Evolutionary conservation across 2,113 vertebrate genomes (phyloP).

Genomic region (Pseudopodoces humilis): DNA sequence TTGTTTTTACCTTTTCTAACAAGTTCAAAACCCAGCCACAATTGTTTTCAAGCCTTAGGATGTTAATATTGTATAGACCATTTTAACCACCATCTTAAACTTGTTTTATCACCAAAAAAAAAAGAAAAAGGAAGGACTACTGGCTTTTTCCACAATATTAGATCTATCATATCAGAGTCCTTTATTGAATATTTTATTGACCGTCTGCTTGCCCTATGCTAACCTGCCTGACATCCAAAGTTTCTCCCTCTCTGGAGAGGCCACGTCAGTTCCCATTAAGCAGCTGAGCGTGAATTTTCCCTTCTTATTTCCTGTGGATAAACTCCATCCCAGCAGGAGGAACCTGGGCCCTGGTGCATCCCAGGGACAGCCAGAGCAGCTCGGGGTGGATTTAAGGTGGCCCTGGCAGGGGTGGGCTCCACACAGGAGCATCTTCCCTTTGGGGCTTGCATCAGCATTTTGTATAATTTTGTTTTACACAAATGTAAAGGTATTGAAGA

Average conservation of each 20-base stretch:
- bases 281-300: constrained; percentile 81
- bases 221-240: constrained; percentile 87
- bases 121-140: neutral
- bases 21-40: neutral
- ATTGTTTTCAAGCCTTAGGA: neutral
- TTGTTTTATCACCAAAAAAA: neutral
- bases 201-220: constrained; percentile 84
- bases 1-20: neutral
- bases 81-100: neutral
- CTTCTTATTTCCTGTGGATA: constrained; percentile 83
- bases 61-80: neutral
- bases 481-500: neutral
- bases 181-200: constrained; percentile 93
- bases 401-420: neutral
- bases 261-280: constrained; percentile 80
- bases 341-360: constrained; percentile 4
- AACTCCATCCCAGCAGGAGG: constrained; percentile 79
- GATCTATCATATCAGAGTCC: constrained; percentile 83
- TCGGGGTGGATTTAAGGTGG: neutral
- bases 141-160: constrained; percentile 77
- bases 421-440: neutral
- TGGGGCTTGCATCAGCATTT: neutral
- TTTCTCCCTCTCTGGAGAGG: constrained; percentile 83
- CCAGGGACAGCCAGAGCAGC: neutral
- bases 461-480: neutral